Conservation (phyloP, 2,888 invertebrate genomes). For the Baccha elongata region DNA sequence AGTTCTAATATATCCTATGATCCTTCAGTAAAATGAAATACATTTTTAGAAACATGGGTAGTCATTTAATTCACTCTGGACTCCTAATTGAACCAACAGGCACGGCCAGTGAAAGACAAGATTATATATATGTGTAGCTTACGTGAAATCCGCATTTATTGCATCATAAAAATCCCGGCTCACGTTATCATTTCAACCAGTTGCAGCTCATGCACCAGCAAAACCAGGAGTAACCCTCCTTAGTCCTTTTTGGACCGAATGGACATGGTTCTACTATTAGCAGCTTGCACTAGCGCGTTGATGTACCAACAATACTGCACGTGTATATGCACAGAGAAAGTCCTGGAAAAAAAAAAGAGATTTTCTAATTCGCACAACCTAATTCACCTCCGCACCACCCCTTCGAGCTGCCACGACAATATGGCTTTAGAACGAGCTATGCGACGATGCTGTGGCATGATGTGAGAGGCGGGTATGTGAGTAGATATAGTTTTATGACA, state of each 20-base stretch:
- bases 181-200: constrained; percentile 68
- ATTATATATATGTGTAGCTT: constrained; percentile 31
- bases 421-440: constrained; percentile 42
- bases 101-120: background rate
- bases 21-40: too few species aligned
- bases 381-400: constrained; percentile 48
- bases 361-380: constrained; percentile 73
- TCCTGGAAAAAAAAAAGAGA: constrained; percentile 61
- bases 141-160: constrained; percentile 60
- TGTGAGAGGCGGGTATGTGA: constrained; percentile 33
- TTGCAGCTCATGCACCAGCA: constrained; percentile 44
- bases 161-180: constrained; percentile 64
- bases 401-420: constrained; percentile 63
- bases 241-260: constrained; percentile 5
- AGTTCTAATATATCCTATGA: too few species aligned
- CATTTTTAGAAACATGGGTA: too few species aligned
- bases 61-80: constrained; percentile 44
- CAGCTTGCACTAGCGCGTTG: constrained; percentile 12
- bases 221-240: background rate
- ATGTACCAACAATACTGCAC: constrained; percentile 14
- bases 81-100: constrained; percentile 26
- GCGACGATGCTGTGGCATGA: background rate
- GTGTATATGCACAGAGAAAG: constrained; percentile 18
- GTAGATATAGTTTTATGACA: constrained; percentile 72
- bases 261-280: constrained; percentile 54